Percentiles rank a stretch among this genome's conserved stretches.
These are phyloP conservation scores for Zaprionus ghesquierei DNA, from an alignment of 1,140 invertebrate species.

Conservation along the genomic window DNA sequence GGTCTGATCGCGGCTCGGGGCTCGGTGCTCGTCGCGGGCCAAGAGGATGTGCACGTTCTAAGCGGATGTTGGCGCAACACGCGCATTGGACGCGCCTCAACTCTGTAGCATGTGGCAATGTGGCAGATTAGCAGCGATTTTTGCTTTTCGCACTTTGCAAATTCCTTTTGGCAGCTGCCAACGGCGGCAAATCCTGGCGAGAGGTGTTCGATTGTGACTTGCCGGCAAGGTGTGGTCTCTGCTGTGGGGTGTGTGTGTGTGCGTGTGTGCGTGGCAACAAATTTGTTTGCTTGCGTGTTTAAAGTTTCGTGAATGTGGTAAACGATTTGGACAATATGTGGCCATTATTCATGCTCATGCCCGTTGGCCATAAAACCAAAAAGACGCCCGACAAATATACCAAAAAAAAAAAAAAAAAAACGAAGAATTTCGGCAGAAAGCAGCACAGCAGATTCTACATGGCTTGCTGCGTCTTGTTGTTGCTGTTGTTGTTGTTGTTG, in stretches of 20 bases:
- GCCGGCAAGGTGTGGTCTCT: conserved; percentile 62
- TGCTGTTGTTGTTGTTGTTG: neutral
- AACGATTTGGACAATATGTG: conserved; percentile 61
- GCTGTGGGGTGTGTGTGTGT: neutral
- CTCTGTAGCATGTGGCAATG: neutral
- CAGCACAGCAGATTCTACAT: conserved; percentile 49
- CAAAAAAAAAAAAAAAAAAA: neutral
- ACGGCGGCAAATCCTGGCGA: neutral
- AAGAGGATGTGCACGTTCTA: conserved; percentile 62
- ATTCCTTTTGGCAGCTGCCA: neutral
- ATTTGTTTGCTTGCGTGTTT: conserved; percentile 50
- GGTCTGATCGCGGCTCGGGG: no score
- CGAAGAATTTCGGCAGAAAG: neutral
- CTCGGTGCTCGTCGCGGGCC: conserved; percentile 10
- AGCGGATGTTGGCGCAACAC: conserved; percentile 48
- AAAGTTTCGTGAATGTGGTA: conserved; percentile 35
- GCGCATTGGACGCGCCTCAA: neutral
- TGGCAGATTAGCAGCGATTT: conserved; percentile 16
- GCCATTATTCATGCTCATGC: conserved; percentile 60
- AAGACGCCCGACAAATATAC: conserved; percentile 1
- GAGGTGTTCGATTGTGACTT: conserved; percentile 2
- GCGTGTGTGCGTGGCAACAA: conserved; percentile 31
- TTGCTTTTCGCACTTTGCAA: conserved; percentile 2
- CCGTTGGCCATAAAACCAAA: conserved; percentile 36
- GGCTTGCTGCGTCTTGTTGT: conserved; percentile 11